phyloP scores from a whole-genome alignment of 2,113 vertebrate genomes.

The Chamaetylas fuelleborni region DNA sequence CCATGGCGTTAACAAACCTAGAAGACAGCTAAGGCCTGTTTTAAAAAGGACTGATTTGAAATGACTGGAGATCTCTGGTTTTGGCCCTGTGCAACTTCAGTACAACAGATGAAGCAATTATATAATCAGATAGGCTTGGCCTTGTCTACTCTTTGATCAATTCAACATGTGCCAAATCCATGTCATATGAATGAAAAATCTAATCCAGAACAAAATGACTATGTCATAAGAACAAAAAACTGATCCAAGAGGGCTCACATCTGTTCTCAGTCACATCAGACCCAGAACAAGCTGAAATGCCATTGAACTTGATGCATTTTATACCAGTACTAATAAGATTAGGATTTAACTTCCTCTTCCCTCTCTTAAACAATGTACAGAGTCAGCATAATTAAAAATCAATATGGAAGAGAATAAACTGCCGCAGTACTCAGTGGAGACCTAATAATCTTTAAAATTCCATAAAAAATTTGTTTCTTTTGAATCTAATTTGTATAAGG shows the following conservation, averaged over 20 bases:
- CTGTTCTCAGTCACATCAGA: constrained; percentile 27
- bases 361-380: background rate
- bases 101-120: background rate
- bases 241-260: background rate
- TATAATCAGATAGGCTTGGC: background rate
- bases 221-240: background rate
- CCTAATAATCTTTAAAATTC: background rate
- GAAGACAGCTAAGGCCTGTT: background rate
- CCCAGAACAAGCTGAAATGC: background rate
- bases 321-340: constrained; percentile 15
- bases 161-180: background rate
- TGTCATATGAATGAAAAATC: constrained; percentile 4
- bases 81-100: background rate
- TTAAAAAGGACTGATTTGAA: background rate
- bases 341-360: constrained; percentile 18
- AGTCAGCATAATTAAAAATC: background rate
- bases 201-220: background rate
- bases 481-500: background rate
- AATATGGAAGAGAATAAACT: constrained; percentile 6
- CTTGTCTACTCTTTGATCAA: background rate
- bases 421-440: background rate
- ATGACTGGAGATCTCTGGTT: background rate
- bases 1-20: background rate
- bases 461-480: background rate
- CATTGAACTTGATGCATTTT: background rate